phyloP scores from a whole-genome alignment of 2,113 vertebrate genomes.

The Ciconia stormi region DNA sequence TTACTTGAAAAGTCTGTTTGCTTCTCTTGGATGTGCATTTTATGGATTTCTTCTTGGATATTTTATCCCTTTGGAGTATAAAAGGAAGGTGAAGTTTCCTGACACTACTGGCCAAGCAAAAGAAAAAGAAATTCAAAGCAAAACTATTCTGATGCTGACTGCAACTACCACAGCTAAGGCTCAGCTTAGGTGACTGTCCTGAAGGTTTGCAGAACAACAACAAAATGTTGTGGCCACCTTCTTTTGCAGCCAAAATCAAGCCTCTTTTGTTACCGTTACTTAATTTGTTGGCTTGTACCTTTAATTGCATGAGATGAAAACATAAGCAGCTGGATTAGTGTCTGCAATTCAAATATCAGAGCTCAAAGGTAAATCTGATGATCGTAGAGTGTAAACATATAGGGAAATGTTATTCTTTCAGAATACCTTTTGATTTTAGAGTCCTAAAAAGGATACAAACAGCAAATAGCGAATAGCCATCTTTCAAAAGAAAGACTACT shows the following conservation, averaged over 20 bases:
- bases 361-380: not conserved
- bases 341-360: not conserved
- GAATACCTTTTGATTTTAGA: not conserved
- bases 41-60: not conserved
- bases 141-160: not conserved
- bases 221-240: not conserved
- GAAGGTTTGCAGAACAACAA: not conserved
- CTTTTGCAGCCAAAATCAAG: not conserved
- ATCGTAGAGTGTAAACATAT: fast-evolving
- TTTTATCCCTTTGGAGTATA: not conserved
- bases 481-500: not conserved
- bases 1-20: not conserved
- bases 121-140: not conserved
- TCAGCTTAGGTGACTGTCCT: not conserved
- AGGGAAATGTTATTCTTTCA: not conserved
- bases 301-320: not conserved
- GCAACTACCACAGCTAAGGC: not conserved
- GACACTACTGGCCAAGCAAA: not conserved
- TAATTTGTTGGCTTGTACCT: not conserved
- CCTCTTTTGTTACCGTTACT: not conserved
- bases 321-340: not conserved
- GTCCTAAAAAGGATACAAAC: not conserved
- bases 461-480: not conserved
- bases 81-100: not conserved
- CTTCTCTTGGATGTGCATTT: constrained; percentile 27